A percentile compares a stretch with the other conserved stretches of the same genome.
These are phyloP conservation scores for Drosophila funebris DNA, from an alignment of 1,140 invertebrate species.

Conservation along the genomic window DNA sequence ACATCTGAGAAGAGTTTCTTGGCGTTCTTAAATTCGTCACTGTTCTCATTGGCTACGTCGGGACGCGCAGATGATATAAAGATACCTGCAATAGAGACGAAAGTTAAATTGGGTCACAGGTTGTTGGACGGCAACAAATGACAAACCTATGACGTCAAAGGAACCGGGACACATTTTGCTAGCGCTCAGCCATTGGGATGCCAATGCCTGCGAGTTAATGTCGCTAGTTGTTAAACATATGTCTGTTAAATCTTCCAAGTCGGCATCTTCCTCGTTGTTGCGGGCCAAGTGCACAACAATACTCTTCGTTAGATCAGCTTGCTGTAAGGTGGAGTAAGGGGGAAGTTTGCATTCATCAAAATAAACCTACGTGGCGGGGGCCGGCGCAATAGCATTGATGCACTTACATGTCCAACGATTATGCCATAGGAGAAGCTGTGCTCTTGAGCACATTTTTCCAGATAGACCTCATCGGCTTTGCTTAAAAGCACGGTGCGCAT, in stretches of 20 bases:
- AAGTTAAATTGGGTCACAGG: not conserved
- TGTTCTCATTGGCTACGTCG: conserved; percentile 59
- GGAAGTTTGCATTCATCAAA: conserved; percentile 15
- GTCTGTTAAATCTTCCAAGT: conserved; percentile 55
- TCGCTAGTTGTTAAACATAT: conserved; percentile 55
- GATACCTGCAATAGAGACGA: conserved; percentile 46
- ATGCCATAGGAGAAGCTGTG: conserved; percentile 75
- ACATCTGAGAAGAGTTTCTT: conserved; percentile 75
- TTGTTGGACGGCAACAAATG: conserved; percentile 1
- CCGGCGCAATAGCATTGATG: not conserved
- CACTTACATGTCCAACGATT: conserved; percentile 78
- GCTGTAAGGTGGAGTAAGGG: conserved; percentile 32
- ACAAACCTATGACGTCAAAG: conserved; percentile 75
- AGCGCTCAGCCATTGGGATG: conserved; percentile 76
- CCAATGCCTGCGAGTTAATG: conserved; percentile 71
- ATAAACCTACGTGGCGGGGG: conserved; percentile 64
- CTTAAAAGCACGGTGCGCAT: conserved; percentile 76
- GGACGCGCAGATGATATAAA: conserved; percentile 60
- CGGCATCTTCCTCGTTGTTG: conserved; percentile 75
- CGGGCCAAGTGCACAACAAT: conserved; percentile 76
- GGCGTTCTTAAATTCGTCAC: conserved; percentile 64
- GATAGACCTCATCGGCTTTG: conserved; percentile 74
- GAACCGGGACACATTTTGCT: conserved; percentile 82
- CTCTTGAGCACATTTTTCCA: conserved; percentile 77
- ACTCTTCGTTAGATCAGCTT: conserved; percentile 70